Evolutionary conservation across 2,113 vertebrate genomes (phyloP).

Genomic region (Sclerurus mexicanus): DNA sequence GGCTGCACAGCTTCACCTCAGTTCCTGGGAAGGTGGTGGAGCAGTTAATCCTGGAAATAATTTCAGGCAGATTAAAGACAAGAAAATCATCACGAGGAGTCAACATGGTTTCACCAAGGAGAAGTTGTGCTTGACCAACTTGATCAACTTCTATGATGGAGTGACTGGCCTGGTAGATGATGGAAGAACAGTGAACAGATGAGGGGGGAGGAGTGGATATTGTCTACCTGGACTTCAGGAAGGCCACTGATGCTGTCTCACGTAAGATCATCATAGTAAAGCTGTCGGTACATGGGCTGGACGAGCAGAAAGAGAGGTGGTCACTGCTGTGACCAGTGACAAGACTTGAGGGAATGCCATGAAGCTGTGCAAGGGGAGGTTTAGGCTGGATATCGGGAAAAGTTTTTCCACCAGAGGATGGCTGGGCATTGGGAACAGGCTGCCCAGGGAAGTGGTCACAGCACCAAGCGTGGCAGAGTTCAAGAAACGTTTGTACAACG

Average conservation of each 20-base stretch:
- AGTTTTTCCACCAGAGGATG: background rate
- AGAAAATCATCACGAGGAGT: background rate
- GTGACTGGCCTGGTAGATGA: background rate
- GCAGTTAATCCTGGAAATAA: background rate
- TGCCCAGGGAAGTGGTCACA: background rate
- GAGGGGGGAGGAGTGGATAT: too few species aligned
- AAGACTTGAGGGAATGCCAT: background rate
- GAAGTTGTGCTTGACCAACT: fast-evolving
- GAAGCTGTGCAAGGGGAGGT: background rate
- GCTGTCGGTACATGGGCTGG: background rate
- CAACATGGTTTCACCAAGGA: background rate
- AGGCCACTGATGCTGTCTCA: background rate
- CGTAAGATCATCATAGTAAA: background rate
- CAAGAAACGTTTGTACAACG: background rate
- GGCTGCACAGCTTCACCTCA: background rate
- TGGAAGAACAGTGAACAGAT: background rate
- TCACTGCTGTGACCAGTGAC: background rate
- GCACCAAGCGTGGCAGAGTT: background rate
- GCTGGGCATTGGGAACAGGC: background rate
- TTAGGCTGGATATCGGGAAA: background rate
- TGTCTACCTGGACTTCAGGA: background rate
- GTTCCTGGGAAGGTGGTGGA: background rate
- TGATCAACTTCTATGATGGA: background rate
- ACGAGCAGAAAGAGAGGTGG: background rate
- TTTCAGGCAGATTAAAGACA: background rate